Evolutionary conservation across 2,797 vertebrate species (phyloP).

Genomic region (Sebastes itinus): DNA sequence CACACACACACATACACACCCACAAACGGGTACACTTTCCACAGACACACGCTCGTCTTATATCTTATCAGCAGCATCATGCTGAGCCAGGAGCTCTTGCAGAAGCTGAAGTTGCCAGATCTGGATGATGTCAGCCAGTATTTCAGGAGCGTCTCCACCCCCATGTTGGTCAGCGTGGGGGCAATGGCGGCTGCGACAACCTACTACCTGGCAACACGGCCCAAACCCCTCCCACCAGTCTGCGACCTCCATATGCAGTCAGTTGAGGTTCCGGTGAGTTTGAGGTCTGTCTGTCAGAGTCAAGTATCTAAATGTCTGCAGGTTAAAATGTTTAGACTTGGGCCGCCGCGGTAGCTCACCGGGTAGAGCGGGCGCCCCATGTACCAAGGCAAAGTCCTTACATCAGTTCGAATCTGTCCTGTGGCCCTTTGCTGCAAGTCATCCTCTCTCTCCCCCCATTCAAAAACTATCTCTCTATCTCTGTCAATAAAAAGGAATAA

Average conservation of each 20-base stretch:
- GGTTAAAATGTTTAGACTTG: background rate
- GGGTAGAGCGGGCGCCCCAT: no score
- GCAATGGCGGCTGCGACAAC: slow-evolving; percentile 88
- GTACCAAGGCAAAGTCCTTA: fast-evolving
- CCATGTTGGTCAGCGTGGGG: slow-evolving; percentile 88
- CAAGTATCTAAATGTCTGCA: background rate
- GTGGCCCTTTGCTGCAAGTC: no score
- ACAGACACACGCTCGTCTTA: background rate
- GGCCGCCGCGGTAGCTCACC: no score
- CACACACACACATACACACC: background rate
- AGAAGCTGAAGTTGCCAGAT: slow-evolving; percentile 86
- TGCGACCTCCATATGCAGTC: slow-evolving; percentile 92
- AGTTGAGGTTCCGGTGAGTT: slow-evolving; percentile 86
- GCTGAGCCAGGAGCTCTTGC: slow-evolving; percentile 88
- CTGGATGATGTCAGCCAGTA: slow-evolving; percentile 88
- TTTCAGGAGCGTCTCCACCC: slow-evolving; percentile 84
- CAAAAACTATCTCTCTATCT: no score
- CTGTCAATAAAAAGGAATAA: no score
- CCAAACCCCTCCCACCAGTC: slow-evolving; percentile 85
- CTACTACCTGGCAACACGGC: slow-evolving; percentile 91
- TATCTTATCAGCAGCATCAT: slow-evolving; percentile 64
- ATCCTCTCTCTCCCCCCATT: no score
- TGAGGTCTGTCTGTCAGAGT: background rate
- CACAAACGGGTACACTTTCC: background rate
- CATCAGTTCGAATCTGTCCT: no score